Evolutionary conservation across 2,113 vertebrate genomes (phyloP).

Genomic region (Tachycineta bicolor): DNA sequence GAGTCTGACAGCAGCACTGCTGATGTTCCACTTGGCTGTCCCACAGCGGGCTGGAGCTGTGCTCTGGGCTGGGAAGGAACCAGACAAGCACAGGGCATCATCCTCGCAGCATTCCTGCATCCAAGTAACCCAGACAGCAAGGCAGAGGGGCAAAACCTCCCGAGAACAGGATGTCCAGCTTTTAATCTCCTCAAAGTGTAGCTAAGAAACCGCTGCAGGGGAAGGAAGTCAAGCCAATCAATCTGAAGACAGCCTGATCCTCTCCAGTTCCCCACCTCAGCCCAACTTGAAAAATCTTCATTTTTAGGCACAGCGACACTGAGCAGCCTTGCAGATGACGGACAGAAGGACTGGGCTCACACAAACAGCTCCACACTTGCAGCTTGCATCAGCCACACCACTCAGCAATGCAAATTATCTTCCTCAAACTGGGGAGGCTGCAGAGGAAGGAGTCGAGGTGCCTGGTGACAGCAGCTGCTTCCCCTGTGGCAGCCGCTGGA

Average conservation of each 20-base stretch:
- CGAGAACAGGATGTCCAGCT: conserved; percentile 4
- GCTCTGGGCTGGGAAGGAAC: neutral
- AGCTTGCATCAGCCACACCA: neutral
- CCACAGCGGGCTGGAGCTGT: neutral
- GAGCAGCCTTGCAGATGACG: neutral
- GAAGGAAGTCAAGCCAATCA: neutral
- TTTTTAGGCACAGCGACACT: neutral
- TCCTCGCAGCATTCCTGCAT: neutral
- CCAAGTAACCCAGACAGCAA: neutral
- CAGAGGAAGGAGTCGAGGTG: neutral
- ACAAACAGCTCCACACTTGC: neutral
- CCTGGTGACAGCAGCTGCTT: conserved; percentile 15
- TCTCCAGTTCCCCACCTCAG: neutral
- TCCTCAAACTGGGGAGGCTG: neutral
- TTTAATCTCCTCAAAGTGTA: neutral
- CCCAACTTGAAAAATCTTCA: neutral
- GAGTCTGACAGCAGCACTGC: neutral
- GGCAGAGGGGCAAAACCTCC: conserved; percentile 13
- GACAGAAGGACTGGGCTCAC: neutral
- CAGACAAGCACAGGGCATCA: neutral
- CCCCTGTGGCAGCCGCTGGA: neutral
- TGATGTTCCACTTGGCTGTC: neutral
- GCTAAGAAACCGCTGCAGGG: neutral
- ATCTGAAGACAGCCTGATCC: neutral
- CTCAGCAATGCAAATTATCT: neutral